These are phyloP conservation scores for Alauda arvensis DNA, from an alignment of 2,797 vertebrate genomes.

Conservation along the genomic window DNA sequence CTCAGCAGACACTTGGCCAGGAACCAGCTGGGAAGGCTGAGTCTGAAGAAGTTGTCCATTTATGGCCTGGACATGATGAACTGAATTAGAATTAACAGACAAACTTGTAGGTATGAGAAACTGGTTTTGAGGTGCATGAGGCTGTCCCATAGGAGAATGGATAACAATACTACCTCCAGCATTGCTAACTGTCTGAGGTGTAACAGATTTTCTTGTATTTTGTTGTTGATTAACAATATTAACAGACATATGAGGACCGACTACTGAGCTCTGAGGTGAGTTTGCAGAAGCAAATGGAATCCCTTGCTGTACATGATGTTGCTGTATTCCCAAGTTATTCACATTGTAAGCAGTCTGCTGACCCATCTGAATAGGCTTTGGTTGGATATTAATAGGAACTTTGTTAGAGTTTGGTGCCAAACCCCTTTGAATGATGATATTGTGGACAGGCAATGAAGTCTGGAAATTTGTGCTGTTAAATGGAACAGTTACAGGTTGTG, in stretches of 20 bases:
- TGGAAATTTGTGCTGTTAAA: constrained; percentile 90
- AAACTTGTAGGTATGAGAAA: constrained; percentile 89
- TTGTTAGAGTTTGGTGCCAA: constrained; percentile 88
- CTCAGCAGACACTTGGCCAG: constrained; percentile 74
- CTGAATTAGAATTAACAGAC: constrained; percentile 81
- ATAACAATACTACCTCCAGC: constrained; percentile 83
- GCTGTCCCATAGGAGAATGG: constrained; percentile 87
- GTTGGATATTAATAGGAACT: constrained; percentile 89
- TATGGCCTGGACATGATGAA: constrained; percentile 86
- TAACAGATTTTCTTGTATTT: constrained; percentile 71
- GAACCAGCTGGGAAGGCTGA: constrained; percentile 75
- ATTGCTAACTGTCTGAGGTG: constrained; percentile 75
- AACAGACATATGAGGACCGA: constrained; percentile 79
- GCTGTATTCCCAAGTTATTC: constrained; percentile 86
- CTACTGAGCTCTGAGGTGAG: constrained; percentile 79
- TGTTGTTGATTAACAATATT: constrained; percentile 79
- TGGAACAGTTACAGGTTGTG: constrained; percentile 87
- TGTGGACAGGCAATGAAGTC: constrained; percentile 89
- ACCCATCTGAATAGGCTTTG: constrained; percentile 89
- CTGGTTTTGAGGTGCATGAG: constrained; percentile 84
- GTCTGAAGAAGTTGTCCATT: constrained; percentile 84
- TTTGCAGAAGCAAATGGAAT: constrained; percentile 83
- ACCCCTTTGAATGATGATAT: constrained; percentile 96
- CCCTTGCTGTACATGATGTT: constrained; percentile 77
- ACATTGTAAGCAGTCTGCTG: constrained; percentile 88